Evolutionary conservation across 2,113 vertebrate genomes (phyloP).

Genomic region (Actenoides lindsayi): DNA sequence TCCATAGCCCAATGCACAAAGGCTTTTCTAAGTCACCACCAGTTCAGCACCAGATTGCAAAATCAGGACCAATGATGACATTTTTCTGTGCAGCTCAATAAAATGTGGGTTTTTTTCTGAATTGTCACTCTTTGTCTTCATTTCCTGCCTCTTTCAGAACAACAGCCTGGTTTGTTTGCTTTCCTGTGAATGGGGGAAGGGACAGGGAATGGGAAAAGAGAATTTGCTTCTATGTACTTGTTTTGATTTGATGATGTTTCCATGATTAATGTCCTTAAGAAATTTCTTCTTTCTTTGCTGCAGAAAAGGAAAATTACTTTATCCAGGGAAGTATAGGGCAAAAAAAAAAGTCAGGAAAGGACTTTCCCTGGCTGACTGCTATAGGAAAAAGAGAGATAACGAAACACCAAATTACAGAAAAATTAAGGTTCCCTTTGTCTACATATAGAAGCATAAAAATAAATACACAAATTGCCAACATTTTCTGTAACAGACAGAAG

Average conservation of each 20-base stretch:
- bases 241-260: background rate
- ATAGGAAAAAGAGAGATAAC: background rate
- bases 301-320: background rate
- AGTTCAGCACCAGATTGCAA: background rate
- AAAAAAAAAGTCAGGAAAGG: background rate
- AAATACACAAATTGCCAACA: background rate
- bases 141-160: conserved; percentile 12
- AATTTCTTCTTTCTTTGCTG: background rate
- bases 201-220: background rate
- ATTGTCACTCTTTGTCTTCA: background rate
- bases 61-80: background rate
- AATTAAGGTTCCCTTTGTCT: background rate
- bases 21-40: background rate
- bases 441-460: background rate
- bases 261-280: background rate
- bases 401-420: background rate
- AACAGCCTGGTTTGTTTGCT: conserved; percentile 16
- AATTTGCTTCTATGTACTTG: background rate
- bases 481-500: background rate
- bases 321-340: background rate
- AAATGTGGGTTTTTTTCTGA: background rate
- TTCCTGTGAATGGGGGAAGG: background rate
- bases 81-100: background rate
- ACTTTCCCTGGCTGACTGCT: background rate
- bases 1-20: background rate